phyloP scores from a whole-genome alignment of 2,888 invertebrate species.

The Drosophila pseudotalamancana region DNA sequence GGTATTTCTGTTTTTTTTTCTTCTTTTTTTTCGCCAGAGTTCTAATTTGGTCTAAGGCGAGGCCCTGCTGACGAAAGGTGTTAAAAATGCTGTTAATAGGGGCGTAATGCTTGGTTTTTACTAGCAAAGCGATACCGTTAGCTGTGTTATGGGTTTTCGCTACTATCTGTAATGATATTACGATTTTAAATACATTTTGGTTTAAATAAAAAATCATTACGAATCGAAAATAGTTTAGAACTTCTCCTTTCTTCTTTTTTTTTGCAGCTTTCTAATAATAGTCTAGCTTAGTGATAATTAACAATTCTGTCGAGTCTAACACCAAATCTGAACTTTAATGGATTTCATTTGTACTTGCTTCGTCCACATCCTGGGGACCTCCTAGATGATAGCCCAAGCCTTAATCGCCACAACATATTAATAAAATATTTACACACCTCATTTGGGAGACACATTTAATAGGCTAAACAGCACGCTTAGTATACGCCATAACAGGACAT shows the following conservation, averaged over 20 bases:
- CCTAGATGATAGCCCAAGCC: neutral
- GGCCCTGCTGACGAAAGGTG: slow-evolving; percentile 57
- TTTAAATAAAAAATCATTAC: too few species aligned
- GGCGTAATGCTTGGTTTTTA: slow-evolving; percentile 51
- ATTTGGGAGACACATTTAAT: slow-evolving; percentile 72
- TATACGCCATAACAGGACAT: slow-evolving; percentile 21
- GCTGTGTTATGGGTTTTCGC: neutral
- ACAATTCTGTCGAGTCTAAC: too few species aligned
- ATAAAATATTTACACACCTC: slow-evolving; percentile 70
- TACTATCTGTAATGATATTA: too few species aligned
- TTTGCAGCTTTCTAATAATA: too few species aligned
- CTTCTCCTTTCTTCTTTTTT: too few species aligned
- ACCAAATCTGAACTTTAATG: too few species aligned
- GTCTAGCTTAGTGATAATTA: too few species aligned
- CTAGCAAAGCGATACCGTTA: slow-evolving; percentile 35
- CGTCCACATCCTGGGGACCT: slow-evolving; percentile 4
- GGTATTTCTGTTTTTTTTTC: slow-evolving; percentile 35
- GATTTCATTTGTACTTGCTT: too few species aligned
- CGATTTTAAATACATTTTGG: too few species aligned
- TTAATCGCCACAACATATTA: slow-evolving; percentile 51
- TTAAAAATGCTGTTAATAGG: slow-evolving; percentile 66
- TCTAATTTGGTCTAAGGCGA: slow-evolving; percentile 16
- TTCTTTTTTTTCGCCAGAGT: slow-evolving; percentile 28
- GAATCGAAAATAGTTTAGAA: too few species aligned
- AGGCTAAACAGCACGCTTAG: slow-evolving; percentile 72